Conservation (phyloP, 2,888 invertebrate species). For the Hirudinaria manillensis region DNA sequence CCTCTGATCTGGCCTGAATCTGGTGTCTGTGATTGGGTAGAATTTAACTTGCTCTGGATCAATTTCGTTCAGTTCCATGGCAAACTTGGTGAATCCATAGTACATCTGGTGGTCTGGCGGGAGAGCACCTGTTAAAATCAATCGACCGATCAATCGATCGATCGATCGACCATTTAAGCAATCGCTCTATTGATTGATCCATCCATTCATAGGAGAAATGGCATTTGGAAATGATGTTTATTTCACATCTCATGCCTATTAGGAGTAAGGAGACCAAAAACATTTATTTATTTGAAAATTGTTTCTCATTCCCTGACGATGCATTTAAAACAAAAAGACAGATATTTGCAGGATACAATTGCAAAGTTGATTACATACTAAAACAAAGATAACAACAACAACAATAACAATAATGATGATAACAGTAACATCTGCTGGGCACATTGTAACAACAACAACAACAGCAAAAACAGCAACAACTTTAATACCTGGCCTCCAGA, state of each 20-base stretch:
- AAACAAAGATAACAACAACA: background rate
- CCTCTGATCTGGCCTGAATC: conserved; percentile 67
- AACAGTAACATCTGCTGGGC: too few relatives aligned
- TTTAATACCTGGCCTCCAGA: conserved; percentile 68
- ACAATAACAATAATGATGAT: background rate
- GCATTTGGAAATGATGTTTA: too few relatives aligned
- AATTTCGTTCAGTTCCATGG: conserved; percentile 73
- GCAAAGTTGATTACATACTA: background rate
- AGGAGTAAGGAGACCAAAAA: too few relatives aligned
- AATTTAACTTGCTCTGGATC: conserved; percentile 57
- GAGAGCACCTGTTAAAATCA: conserved; percentile 61
- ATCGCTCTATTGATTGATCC: too few relatives aligned
- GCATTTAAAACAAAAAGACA: too few relatives aligned
- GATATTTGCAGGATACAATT: too few relatives aligned
- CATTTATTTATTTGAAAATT: too few relatives aligned
- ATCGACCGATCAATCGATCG: background rate
- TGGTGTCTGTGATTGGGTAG: conserved; percentile 71
- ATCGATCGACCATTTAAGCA: too few relatives aligned
- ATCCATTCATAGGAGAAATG: too few relatives aligned
- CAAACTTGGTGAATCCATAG: conserved; percentile 78
- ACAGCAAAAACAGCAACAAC: background rate
- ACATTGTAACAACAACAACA: background rate
- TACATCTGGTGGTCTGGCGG: conserved; percentile 73
- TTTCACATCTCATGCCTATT: too few relatives aligned
- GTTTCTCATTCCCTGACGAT: too few relatives aligned